Conservation (phyloP, 2,888 invertebrate species). For the Caenorhabditis plicata region DNA sequence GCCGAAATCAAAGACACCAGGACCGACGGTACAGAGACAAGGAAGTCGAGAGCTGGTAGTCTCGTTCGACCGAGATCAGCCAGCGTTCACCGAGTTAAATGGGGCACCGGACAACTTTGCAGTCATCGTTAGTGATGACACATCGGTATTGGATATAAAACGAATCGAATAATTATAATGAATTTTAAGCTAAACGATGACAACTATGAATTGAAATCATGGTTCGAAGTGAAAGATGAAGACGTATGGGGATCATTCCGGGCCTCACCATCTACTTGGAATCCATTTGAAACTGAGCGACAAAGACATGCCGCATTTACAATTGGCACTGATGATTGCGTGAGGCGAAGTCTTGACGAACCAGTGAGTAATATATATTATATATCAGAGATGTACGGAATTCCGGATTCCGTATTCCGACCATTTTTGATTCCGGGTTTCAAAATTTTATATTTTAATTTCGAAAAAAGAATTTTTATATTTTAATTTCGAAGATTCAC, state of each 20-base stretch:
- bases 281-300: constrained; percentile 50
- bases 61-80: constrained; percentile 58
- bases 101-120: constrained; percentile 61
- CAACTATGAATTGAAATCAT: constrained; percentile 58
- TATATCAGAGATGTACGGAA: too few species aligned
- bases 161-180: too few species aligned
- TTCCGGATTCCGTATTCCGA: background rate
- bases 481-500: too few species aligned
- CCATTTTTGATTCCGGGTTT: too few species aligned
- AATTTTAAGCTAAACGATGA: constrained; percentile 53
- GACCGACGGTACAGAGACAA: constrained; percentile 52
- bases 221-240: constrained; percentile 61
- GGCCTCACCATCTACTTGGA: constrained; percentile 56
- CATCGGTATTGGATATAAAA: constrained; percentile 30
- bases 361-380: constrained; percentile 46
- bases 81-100: constrained; percentile 55
- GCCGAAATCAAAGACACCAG: constrained; percentile 32
- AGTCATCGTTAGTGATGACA: constrained; percentile 60
- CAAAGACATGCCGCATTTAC: constrained; percentile 48
- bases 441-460: too few species aligned
- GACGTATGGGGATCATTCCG: constrained; percentile 48
- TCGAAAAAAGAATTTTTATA: too few species aligned
- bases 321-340: constrained; percentile 61
- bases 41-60: constrained; percentile 59
- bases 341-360: constrained; percentile 54